Evolutionary conservation across 2,888 invertebrate species (phyloP).

Genomic region (Oscheius sp.): DNA sequence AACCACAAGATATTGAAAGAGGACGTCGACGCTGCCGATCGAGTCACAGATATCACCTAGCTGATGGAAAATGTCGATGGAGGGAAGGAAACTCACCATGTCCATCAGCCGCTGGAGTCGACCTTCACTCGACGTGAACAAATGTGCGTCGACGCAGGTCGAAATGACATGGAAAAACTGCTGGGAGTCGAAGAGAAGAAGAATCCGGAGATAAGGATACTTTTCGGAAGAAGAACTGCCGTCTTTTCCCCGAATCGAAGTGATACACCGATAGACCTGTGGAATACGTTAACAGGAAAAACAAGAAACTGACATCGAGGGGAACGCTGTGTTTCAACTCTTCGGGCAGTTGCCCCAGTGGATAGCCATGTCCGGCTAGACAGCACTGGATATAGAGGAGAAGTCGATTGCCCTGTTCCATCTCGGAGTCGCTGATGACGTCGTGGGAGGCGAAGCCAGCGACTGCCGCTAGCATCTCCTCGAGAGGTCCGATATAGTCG

Average conservation of each 20-base stretch:
- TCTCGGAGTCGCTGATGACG: slow-evolving; percentile 74
- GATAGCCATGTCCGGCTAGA: slow-evolving; percentile 87
- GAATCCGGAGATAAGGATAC: slow-evolving; percentile 76
- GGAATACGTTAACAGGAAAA: not conserved
- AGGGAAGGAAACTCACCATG: slow-evolving; percentile 38
- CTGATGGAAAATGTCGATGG: slow-evolving; percentile 33
- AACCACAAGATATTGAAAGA: slow-evolving; percentile 43
- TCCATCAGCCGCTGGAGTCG: slow-evolving; percentile 54
- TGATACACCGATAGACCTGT: slow-evolving; percentile 57
- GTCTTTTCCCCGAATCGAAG: slow-evolving; percentile 51
- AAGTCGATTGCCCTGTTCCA: slow-evolving; percentile 84
- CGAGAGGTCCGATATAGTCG: slow-evolving; percentile 83
- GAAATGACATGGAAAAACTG: slow-evolving; percentile 75
- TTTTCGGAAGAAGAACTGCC: slow-evolving; percentile 38
- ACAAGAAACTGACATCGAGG: slow-evolving; percentile 44
- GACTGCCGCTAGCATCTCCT: slow-evolving; percentile 73
- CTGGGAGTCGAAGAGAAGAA: slow-evolving; percentile 85
- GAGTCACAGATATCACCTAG: slow-evolving; percentile 42
- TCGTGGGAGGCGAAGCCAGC: slow-evolving; percentile 50
- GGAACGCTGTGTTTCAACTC: slow-evolving; percentile 56
- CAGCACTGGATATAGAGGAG: slow-evolving; percentile 87
- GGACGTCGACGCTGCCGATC: slow-evolving; percentile 37
- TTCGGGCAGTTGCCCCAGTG: slow-evolving; percentile 77
- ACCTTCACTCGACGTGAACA: slow-evolving; percentile 55
- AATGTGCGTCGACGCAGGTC: slow-evolving; percentile 63